These are phyloP conservation scores for Amyelois transitella DNA, from an alignment of 1,140 invertebrate genomes.

Conservation along the genomic window DNA sequence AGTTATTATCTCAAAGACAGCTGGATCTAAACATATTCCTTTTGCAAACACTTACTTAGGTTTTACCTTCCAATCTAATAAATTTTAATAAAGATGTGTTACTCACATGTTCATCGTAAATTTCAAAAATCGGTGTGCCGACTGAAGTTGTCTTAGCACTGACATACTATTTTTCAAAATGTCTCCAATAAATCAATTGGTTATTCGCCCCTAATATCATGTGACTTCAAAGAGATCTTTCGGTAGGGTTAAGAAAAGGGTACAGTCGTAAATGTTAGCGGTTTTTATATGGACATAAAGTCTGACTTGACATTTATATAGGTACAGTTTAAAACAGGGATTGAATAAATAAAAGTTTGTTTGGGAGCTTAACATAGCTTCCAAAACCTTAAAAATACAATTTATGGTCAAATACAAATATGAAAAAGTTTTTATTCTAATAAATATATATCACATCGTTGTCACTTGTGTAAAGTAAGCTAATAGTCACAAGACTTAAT, in stretches of 20 bases:
- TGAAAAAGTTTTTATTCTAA: no score
- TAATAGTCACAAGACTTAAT: no score
- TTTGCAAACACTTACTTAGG: neutral
- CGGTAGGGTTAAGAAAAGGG: slow-evolving; percentile 20
- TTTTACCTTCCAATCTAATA: neutral
- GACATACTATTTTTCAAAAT: slow-evolving; percentile 56
- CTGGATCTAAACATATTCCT: neutral
- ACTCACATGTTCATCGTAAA: slow-evolving; percentile 51
- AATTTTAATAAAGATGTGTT: slow-evolving; percentile 22
- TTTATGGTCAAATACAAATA: no score
- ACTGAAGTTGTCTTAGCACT: slow-evolving; percentile 55
- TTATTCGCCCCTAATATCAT: slow-evolving; percentile 56
- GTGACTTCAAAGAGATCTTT: slow-evolving; percentile 50
- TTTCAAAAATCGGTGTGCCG: slow-evolving; percentile 42
- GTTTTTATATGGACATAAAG: slow-evolving; percentile 14
- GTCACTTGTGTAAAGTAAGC: no score
- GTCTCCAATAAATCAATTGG: slow-evolving; percentile 57
- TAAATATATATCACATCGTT: no score
- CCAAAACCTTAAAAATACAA: no score
- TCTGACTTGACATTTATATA: neutral
- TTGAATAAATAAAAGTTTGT: no score
- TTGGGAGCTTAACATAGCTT: no score
- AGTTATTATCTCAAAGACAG: no score
- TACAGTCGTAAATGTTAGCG: slow-evolving; percentile 18
- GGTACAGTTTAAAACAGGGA: slow-evolving; percentile 4